Conservation (phyloP, 2,888 invertebrate species). For the Euspilapteryx auroguttella region DNA sequence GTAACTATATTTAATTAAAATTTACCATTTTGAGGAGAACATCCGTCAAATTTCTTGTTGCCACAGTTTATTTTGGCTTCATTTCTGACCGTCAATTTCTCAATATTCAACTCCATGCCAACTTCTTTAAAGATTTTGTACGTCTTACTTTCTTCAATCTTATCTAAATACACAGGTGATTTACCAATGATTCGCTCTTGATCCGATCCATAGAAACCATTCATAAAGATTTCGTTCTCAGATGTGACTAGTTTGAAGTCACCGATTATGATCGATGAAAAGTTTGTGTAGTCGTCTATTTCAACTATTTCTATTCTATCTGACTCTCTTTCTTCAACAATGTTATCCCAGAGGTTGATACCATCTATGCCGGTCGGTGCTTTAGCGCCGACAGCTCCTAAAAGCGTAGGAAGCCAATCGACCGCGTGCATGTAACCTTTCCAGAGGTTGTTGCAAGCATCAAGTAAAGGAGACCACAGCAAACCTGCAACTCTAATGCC, state of each 20-base stretch:
- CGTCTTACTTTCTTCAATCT: slow-evolving; percentile 18
- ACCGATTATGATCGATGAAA: slow-evolving; percentile 20
- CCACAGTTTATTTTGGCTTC: slow-evolving; percentile 17
- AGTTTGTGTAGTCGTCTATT: slow-evolving; percentile 31
- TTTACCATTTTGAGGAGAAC: slow-evolving; percentile 27
- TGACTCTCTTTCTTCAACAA: slow-evolving; percentile 20
- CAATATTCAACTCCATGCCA: slow-evolving; percentile 14
- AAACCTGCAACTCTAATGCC: slow-evolving; percentile 74
- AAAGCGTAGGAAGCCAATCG: slow-evolving; percentile 81
- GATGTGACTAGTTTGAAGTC: slow-evolving; percentile 35
- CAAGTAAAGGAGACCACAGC: slow-evolving; percentile 61
- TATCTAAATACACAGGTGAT: slow-evolving; percentile 19
- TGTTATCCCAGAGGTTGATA: slow-evolving; percentile 30
- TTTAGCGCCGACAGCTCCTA: slow-evolving; percentile 26
- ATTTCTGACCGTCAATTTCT: slow-evolving; percentile 15
- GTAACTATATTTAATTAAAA: slow-evolving; percentile 2
- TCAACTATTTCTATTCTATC: slow-evolving; percentile 26
- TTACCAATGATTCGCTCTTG: slow-evolving; percentile 22
- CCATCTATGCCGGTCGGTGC: slow-evolving; percentile 29
- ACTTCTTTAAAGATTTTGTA: slow-evolving; percentile 18
- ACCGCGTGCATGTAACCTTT: slow-evolving; percentile 69
- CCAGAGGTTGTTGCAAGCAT: slow-evolving; percentile 37
- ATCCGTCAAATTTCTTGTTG: slow-evolving; percentile 11
- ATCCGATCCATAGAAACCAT: slow-evolving; percentile 24
- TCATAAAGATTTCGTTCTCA: slow-evolving; percentile 12